Percentiles rank a stretch among this genome's conserved stretches.
phyloP scores from a whole-genome alignment of 2,888 invertebrate genomes.

The Stenoptilia bipunctidactyla region DNA sequence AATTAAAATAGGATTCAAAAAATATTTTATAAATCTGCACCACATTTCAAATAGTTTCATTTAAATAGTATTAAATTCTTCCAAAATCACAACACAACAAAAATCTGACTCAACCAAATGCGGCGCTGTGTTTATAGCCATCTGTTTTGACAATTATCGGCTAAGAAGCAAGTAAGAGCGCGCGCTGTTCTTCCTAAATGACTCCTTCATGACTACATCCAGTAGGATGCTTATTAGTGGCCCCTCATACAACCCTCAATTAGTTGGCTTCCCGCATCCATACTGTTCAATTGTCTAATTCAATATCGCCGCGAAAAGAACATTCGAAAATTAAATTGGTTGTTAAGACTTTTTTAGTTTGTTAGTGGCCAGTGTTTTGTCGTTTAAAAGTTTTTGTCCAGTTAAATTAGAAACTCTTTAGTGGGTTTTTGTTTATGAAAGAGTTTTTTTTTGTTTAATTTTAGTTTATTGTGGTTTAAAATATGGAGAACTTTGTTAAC shows the following conservation, averaged over 20 bases:
- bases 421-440: too few species aligned
- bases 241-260: slow-evolving; percentile 29
- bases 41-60: background rate
- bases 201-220: slow-evolving; percentile 59
- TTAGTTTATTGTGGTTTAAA: background rate
- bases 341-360: background rate
- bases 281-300: slow-evolving; percentile 7
- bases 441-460: too few species aligned
- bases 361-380: background rate
- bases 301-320: background rate
- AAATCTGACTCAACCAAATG: slow-evolving; percentile 18
- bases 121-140: slow-evolving; percentile 47
- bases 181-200: slow-evolving; percentile 69
- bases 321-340: background rate
- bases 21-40: too few species aligned
- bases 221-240: slow-evolving; percentile 52
- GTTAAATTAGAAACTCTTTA: background rate
- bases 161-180: slow-evolving; percentile 54
- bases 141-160: slow-evolving; percentile 71
- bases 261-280: slow-evolving; percentile 40
- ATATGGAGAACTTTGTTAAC: slow-evolving; percentile 45
- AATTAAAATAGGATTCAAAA: background rate
- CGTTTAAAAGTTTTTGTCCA: background rate
- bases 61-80: too few species aligned
- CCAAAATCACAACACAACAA: too few species aligned